These are phyloP conservation scores for Pelagia noctiluca DNA, from an alignment of 30 jellyfish, hydroid and myxozoan species.

Conservation along the genomic window DNA sequence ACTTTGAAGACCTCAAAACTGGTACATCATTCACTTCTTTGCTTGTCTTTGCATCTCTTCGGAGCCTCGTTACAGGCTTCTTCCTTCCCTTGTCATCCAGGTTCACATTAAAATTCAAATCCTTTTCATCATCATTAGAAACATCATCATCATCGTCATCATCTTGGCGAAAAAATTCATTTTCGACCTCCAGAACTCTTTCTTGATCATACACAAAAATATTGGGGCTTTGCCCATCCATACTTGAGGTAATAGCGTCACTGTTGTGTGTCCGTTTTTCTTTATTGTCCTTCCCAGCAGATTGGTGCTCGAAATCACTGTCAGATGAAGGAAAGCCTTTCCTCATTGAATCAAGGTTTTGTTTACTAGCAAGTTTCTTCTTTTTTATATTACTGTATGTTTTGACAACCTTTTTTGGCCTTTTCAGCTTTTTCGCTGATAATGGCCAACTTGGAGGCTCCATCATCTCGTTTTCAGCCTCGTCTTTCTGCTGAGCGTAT, in stretches of 20 bases:
- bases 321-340: neutral
- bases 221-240: neutral
- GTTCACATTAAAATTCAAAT: neutral
- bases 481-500: too few relatives aligned
- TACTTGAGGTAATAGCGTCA: neutral
- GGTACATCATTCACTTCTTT: neutral
- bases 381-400: slow-evolving; percentile 22
- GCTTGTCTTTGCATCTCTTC: neutral
- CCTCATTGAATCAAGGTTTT: neutral
- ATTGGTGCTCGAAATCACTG: neutral
- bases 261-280: neutral
- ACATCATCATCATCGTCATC: slow-evolving; percentile 1
- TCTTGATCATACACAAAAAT: slow-evolving; percentile 34
- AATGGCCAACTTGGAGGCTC: slow-evolving; percentile 59
- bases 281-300: neutral
- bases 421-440: slow-evolving; percentile 35
- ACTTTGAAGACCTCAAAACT: too few relatives aligned
- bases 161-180: slow-evolving; percentile 6
- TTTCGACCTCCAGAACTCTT: slow-evolving; percentile 23
- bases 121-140: neutral
- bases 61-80: neutral
- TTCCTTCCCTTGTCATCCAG: neutral
- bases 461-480: neutral
- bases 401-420: slow-evolving; percentile 28
- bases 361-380: slow-evolving; percentile 5